A percentile compares a stretch with the other conserved stretches of the same genome.
Evolutionary conservation across 2,797 vertebrate species (phyloP).

Genomic region (Pangasius macronema): DNA sequence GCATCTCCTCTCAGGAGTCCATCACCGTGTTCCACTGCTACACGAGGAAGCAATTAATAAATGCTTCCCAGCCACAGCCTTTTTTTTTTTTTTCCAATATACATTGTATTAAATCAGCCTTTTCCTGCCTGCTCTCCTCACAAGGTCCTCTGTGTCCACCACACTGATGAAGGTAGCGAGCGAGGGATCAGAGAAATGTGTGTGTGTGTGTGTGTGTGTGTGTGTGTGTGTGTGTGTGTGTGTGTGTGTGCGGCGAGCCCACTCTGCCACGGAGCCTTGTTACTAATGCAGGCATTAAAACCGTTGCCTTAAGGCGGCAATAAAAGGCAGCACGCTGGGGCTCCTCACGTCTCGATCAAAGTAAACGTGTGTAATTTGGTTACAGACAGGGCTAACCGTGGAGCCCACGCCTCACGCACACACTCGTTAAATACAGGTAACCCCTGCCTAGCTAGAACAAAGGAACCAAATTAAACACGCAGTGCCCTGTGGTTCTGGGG

Average conservation of each 20-base stretch:
- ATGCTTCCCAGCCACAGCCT: conserved; percentile 70
- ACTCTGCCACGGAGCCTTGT: conserved; percentile 77
- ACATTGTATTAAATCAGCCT: conserved; percentile 61
- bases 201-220: neutral
- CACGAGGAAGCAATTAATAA: conserved; percentile 76
- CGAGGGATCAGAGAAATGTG: neutral
- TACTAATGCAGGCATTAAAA: conserved; percentile 92
- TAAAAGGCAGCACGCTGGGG: conserved; percentile 85
- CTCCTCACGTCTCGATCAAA: conserved; percentile 94
- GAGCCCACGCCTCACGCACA: conserved; percentile 82
- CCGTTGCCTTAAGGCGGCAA: conserved; percentile 91
- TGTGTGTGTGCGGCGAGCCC: conserved; percentile 24
- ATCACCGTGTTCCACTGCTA: conserved; percentile 42
- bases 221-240: no score
- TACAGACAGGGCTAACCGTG: conserved; percentile 83
- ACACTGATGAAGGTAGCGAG: conserved; percentile 33
- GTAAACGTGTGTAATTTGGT: conserved; percentile 94
- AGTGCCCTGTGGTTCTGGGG: conserved; percentile 1
- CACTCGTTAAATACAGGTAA: conserved; percentile 79
- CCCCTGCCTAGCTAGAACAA: conserved; percentile 61
- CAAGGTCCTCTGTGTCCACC: conserved; percentile 68
- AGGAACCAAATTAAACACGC: conserved; percentile 36
- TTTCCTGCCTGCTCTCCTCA: conserved; percentile 46
- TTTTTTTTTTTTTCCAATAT: conserved; percentile 51
- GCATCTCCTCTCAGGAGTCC: conserved; percentile 30